Percentiles rank a stretch among this genome's conserved stretches.
Evolutionary conservation across 2,888 invertebrate species (phyloP).

Genomic region (Anoplius nigerrimus): DNA sequence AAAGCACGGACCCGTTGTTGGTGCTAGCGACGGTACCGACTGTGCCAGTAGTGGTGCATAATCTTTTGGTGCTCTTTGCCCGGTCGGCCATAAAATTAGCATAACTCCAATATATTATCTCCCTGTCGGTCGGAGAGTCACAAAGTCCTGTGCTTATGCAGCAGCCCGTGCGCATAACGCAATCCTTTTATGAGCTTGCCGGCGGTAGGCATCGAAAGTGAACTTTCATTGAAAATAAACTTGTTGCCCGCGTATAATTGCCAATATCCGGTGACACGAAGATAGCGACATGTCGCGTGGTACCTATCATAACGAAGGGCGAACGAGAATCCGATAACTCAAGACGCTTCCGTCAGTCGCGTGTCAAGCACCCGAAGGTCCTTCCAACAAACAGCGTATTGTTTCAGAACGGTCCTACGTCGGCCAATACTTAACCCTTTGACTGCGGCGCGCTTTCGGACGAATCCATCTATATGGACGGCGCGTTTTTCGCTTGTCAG

Average conservation of each 20-base stretch:
- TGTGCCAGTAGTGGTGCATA: background rate
- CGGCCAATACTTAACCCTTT: too few species aligned
- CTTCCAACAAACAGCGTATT: too few species aligned
- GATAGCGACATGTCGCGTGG: constrained; percentile 25
- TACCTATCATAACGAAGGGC: constrained; percentile 7
- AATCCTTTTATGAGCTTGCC: constrained; percentile 23
- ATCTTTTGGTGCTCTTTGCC: constrained; percentile 39
- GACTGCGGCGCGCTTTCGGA: too few species aligned
- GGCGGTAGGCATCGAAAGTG: constrained; percentile 28
- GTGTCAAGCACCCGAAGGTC: background rate
- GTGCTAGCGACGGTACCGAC: too few species aligned
- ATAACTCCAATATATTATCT: constrained; percentile 64
- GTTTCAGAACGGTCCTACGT: too few species aligned
- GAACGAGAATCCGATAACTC: background rate
- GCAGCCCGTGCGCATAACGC: constrained; percentile 19
- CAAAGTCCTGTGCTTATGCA: constrained; percentile 35
- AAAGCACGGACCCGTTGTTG: constrained; percentile 25
- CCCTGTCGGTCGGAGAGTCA: constrained; percentile 33
- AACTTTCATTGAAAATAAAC: constrained; percentile 41
- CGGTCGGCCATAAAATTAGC: constrained; percentile 62
- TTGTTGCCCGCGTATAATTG: constrained; percentile 29
- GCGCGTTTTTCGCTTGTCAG: too few species aligned
- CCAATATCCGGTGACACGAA: constrained; percentile 13
- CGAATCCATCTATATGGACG: too few species aligned
- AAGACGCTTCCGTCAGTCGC: background rate